A percentile compares a stretch with the other conserved stretches of the same genome.
Conservation (phyloP, 2,888 invertebrate genomes). For the Erannis defoliaria region DNA sequence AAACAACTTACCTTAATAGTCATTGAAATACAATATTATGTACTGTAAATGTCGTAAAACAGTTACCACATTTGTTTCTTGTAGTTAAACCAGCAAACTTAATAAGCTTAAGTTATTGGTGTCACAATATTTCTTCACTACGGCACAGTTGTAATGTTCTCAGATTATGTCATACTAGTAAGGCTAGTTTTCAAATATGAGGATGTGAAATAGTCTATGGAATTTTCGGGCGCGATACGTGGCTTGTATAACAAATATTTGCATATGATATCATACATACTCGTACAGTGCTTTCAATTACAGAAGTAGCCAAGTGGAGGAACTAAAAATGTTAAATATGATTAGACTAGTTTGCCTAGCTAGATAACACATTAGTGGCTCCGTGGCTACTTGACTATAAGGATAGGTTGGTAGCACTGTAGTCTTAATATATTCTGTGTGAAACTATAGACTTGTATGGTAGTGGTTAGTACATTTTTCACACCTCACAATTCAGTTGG, state of each 20-base stretch:
- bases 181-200: conserved; percentile 3
- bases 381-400: not conserved
- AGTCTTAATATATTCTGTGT: not conserved
- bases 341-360: not conserved
- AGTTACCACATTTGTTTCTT: not conserved
- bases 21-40: conserved; percentile 18
- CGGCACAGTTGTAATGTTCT: conserved; percentile 4
- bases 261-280: conserved; percentile 36
- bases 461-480: conserved; percentile 23
- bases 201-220: conserved; percentile 13
- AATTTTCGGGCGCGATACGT: conserved; percentile 21
- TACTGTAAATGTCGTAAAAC: conserved; percentile 3
- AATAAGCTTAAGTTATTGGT: conserved; percentile 30
- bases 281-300: not conserved
- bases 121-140: conserved; percentile 18
- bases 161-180: conserved; percentile 19
- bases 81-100: conserved; percentile 19
- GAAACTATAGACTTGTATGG: conserved; percentile 10
- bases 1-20: conserved; percentile 27
- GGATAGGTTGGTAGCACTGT: not conserved
- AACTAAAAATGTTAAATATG: not conserved
- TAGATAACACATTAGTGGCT: not conserved
- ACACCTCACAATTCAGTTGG: conserved; percentile 13
- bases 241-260: conserved; percentile 31
- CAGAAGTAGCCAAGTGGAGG: not conserved